phyloP scores from a whole-genome alignment of 2,113 vertebrate species.

The Psittacus erithacus region DNA sequence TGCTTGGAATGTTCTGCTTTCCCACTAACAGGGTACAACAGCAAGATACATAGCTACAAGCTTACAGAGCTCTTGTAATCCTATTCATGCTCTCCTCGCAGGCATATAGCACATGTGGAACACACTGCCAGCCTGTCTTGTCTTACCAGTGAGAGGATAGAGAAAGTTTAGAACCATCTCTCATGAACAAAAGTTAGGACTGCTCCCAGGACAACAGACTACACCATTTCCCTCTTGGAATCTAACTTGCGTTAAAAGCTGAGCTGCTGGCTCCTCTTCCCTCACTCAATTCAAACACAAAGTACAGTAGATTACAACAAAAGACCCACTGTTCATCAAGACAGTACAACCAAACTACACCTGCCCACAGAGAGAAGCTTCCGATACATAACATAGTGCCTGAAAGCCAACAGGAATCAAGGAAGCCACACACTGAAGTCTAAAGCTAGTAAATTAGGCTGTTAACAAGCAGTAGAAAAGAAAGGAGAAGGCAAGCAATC shows the following conservation, averaged over 20 bases:
- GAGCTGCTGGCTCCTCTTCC: not conserved
- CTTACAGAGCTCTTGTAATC: not conserved
- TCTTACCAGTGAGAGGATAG: not conserved
- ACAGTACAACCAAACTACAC: not conserved
- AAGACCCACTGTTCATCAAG: not conserved
- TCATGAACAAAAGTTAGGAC: not conserved
- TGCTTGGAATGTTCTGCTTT: not conserved
- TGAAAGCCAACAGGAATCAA: not conserved
- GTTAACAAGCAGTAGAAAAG: not conserved
- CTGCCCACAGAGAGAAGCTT: not conserved
- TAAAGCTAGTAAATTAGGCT: not conserved
- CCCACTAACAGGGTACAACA: not conserved
- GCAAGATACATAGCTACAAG: not conserved
- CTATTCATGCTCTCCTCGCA: not conserved
- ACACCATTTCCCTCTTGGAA: not conserved
- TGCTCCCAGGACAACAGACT: not conserved
- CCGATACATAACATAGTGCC: not conserved
- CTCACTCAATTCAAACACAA: not conserved
- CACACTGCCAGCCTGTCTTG: not conserved
- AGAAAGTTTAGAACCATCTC: not conserved
- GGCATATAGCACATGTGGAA: fast-evolving
- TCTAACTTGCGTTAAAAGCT: not conserved
- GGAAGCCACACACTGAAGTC: not conserved
- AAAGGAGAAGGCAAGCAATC: not conserved
- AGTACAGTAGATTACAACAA: not conserved